Conservation (phyloP, 2,888 invertebrate species). For the Heliconius charithonia region DNA sequence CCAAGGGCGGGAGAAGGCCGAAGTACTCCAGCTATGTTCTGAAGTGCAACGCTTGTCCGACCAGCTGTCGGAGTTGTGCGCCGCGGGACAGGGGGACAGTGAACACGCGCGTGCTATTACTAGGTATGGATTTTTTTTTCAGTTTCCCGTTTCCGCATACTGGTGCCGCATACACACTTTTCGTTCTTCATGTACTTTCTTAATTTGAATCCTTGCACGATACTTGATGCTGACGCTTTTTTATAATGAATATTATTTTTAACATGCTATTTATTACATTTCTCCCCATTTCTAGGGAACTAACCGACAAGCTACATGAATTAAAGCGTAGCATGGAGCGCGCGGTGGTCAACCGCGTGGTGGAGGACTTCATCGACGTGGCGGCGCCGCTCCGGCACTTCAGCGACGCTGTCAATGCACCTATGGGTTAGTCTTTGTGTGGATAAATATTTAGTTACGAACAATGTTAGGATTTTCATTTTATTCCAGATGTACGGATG, state of each 20-base stretch:
- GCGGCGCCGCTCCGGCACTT: slow-evolving; percentile 97
- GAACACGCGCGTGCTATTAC: slow-evolving; percentile 92
- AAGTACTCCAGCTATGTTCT: slow-evolving; percentile 95
- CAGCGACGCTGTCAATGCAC: slow-evolving; percentile 94
- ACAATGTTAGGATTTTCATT: too few relatives aligned
- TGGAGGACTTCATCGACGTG: slow-evolving; percentile 99
- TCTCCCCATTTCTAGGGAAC: slow-evolving; percentile 79
- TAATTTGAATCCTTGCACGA: too few relatives aligned
- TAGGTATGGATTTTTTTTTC: slow-evolving; percentile 69
- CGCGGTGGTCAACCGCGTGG: slow-evolving; percentile 96
- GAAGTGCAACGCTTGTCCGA: slow-evolving; percentile 95
- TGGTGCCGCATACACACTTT: too few relatives aligned
- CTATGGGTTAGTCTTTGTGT: slow-evolving; percentile 82
- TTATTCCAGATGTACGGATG: too few relatives aligned
- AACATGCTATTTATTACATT: background rate
- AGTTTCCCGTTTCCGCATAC: too few relatives aligned
- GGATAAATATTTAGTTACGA: too few relatives aligned
- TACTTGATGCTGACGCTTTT: too few relatives aligned
- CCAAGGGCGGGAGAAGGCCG: slow-evolving; percentile 96
- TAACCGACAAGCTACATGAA: slow-evolving; percentile 95
- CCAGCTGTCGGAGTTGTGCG: slow-evolving; percentile 92
- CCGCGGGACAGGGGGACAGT: slow-evolving; percentile 90
- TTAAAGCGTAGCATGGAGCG: slow-evolving; percentile 95
- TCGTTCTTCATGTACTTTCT: too few relatives aligned
- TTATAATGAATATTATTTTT: too few relatives aligned